Conservation (phyloP, 2,888 invertebrate species). For the Caenorhabditis becei region DNA sequence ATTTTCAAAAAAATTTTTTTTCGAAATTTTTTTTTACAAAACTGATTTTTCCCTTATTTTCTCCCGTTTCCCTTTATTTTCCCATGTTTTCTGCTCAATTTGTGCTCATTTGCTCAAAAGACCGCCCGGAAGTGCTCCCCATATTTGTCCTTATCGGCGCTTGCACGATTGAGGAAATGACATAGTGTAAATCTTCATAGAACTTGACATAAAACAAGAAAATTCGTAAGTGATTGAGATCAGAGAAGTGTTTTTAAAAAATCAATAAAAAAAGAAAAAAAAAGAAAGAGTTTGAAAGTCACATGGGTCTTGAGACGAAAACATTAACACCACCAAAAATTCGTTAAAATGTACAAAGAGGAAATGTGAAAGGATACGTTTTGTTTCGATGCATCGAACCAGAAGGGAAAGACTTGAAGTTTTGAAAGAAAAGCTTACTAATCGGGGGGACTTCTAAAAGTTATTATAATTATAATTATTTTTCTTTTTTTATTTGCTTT, state of each 20-base stretch:
- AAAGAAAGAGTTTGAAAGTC: no score
- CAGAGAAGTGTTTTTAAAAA: no score
- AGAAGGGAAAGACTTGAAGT: conserved; percentile 1
- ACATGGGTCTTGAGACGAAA: no score
- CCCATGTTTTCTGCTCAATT: not conserved
- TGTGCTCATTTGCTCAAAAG: conserved; percentile 11
- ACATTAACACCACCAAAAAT: no score
- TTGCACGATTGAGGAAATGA: not conserved
- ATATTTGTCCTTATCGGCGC: not conserved
- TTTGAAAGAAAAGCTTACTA: not conserved
- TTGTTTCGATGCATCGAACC: conserved; percentile 2
- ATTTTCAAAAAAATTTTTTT: no score
- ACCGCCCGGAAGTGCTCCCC: not conserved
- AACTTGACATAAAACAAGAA: conserved; percentile 2
- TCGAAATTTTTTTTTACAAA: no score
- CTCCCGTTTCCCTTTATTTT: no score
- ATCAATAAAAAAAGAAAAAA: no score
- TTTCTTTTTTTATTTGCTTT: not conserved
- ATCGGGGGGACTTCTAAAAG: not conserved
- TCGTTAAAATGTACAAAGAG: no score
- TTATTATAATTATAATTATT: no score
- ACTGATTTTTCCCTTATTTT: no score
- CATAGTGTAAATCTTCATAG: conserved; percentile 5
- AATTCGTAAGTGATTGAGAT: conserved; percentile 16
- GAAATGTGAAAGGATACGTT: conserved; percentile 14